Conservation (phyloP, 2,888 invertebrate genomes). For the Oxycera nigricornis region DNA sequence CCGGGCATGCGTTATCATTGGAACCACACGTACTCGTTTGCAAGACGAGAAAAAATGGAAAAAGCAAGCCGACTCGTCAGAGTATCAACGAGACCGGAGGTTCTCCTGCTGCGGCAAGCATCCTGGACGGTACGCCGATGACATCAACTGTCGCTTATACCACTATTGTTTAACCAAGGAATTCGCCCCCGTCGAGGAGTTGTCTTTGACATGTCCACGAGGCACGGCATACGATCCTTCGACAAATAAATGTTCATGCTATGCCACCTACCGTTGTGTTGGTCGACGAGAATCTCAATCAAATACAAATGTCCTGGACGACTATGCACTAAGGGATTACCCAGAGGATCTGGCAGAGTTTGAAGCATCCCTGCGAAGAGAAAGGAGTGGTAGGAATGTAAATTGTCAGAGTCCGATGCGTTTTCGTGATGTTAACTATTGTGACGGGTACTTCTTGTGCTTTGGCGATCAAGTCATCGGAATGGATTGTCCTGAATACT, state of each 20-base stretch:
- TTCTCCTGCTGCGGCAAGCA: constrained; percentile 39
- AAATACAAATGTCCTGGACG: not conserved
- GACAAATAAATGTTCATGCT: constrained; percentile 42
- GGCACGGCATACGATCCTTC: constrained; percentile 47
- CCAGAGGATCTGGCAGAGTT: not conserved
- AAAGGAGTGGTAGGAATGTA: not conserved
- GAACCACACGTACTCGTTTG: constrained; percentile 41
- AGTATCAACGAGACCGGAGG: not conserved
- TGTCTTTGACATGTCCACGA: constrained; percentile 46
- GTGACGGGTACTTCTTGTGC: constrained; percentile 48
- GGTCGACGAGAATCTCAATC: not conserved
- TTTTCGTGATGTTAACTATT: constrained; percentile 47
- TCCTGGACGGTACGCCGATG: constrained; percentile 48
- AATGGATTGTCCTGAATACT: constrained; percentile 49
- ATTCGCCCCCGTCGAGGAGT: constrained; percentile 45
- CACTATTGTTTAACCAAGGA: constrained; percentile 47
- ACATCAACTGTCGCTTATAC: constrained; percentile 46
- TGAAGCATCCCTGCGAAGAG: not conserved
- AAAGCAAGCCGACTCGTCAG: not conserved
- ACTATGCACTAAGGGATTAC: not conserved
- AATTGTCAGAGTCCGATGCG: constrained; percentile 46
- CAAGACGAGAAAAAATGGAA: not conserved
- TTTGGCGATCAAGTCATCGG: constrained; percentile 47
- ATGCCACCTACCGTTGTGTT: constrained; percentile 44
- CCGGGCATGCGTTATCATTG: constrained; percentile 47